Percentiles rank a stretch among this genome's conserved stretches.
Evolutionary conservation across 2,797 vertebrate genomes (phyloP).

Genomic region (Acipenser oxyrinchus): DNA sequence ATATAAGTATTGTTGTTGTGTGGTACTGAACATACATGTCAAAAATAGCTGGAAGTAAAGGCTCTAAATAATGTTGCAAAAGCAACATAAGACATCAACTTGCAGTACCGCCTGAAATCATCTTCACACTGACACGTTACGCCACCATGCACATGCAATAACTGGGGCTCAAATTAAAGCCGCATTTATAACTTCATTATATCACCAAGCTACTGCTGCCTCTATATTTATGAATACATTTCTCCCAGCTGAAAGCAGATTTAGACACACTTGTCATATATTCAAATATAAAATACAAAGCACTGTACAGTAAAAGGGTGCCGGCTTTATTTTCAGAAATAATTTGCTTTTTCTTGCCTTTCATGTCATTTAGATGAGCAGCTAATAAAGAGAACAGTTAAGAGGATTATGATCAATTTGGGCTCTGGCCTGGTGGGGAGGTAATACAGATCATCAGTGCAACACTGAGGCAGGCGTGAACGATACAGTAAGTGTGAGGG

Average conservation of each 20-base stretch:
- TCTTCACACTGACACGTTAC: neutral
- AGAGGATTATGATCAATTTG: constrained; percentile 64
- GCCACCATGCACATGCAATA: constrained; percentile 41
- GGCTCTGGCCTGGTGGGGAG: constrained; percentile 49
- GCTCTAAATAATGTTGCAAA: too few relatives aligned
- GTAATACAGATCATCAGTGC: constrained; percentile 17
- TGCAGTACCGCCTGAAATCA: too few relatives aligned
- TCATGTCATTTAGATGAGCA: constrained; percentile 52
- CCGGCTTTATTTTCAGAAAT: constrained; percentile 12
- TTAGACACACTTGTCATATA: constrained; percentile 33
- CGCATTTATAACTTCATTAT: constrained; percentile 37
- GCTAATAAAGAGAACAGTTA: constrained; percentile 57
- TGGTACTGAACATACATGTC: too few relatives aligned
- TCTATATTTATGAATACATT: constrained; percentile 52
- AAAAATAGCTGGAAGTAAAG: too few relatives aligned
- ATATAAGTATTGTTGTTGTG: too few relatives aligned
- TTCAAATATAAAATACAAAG: constrained; percentile 12
- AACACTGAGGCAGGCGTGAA: constrained; percentile 26
- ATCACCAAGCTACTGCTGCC: constrained; percentile 26
- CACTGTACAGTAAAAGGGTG: constrained; percentile 27
- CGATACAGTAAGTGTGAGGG: constrained; percentile 35
- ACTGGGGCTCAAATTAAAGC: constrained; percentile 51
- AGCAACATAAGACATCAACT: too few relatives aligned
- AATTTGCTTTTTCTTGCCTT: constrained; percentile 32
- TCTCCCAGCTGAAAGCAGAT: constrained; percentile 42